A percentile compares a stretch with the other conserved stretches of the same genome.
These are phyloP conservation scores for Parnassius orleans DNA, from an alignment of 2,888 invertebrate species.

Conservation along the genomic window DNA sequence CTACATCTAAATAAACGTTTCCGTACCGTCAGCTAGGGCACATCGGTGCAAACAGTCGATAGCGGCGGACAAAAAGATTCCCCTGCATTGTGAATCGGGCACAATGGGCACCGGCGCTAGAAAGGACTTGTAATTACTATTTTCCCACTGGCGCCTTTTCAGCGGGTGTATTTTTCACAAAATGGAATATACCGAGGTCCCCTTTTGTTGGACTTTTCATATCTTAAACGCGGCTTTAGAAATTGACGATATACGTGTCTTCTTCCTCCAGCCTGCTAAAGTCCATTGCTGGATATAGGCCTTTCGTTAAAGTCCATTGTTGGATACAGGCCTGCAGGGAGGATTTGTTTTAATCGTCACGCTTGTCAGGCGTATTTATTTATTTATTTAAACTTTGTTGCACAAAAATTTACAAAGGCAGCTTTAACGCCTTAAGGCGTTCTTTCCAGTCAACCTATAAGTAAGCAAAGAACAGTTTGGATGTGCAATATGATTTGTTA, in stretches of 20 bases:
- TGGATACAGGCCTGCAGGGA: too few species aligned
- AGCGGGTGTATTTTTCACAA: slow-evolving; percentile 70
- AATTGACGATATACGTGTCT: not conserved
- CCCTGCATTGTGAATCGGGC: slow-evolving; percentile 65
- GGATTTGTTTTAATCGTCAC: too few species aligned
- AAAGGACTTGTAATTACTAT: slow-evolving; percentile 79
- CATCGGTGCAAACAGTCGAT: slow-evolving; percentile 75
- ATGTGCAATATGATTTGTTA: too few species aligned
- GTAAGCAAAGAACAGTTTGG: too few species aligned
- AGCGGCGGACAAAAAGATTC: slow-evolving; percentile 77
- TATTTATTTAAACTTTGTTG: too few species aligned
- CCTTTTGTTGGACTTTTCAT: slow-evolving; percentile 56
- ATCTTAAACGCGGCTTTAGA: slow-evolving; percentile 39
- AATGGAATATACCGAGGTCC: slow-evolving; percentile 58
- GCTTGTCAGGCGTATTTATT: too few species aligned
- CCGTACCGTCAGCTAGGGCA: slow-evolving; percentile 38
- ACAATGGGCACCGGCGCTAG: slow-evolving; percentile 64
- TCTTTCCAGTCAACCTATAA: too few species aligned
- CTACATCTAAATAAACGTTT: slow-evolving; percentile 56
- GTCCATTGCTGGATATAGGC: too few species aligned
- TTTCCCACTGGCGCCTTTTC: slow-evolving; percentile 74
- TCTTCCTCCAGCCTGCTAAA: too few species aligned
- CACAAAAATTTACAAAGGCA: too few species aligned
- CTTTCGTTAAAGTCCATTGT: too few species aligned
- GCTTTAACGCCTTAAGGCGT: too few species aligned